These are phyloP conservation scores for Otolemur crassicaudatus DNA, from an alignment of 2,797 vertebrate species.

Conservation along the genomic window DNA sequence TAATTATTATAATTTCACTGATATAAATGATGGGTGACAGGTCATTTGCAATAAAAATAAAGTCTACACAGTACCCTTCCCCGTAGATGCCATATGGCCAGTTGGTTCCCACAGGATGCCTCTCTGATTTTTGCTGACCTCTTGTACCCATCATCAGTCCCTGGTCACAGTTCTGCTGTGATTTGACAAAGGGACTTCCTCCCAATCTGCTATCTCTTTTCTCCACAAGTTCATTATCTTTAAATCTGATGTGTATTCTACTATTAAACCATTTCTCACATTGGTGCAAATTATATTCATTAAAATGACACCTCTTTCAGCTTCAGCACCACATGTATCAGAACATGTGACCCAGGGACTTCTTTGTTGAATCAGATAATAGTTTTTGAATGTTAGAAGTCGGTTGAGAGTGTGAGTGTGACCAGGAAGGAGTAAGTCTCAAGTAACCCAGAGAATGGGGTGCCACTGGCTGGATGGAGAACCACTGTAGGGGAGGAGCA, in stretches of 20 bases:
- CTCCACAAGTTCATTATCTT: background rate
- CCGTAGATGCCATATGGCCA: background rate
- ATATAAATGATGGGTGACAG: background rate
- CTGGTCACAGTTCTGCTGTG: background rate
- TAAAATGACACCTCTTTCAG: conserved; percentile 13
- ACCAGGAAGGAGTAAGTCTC: background rate
- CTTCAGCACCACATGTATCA: background rate
- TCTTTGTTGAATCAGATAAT: conserved; percentile 49
- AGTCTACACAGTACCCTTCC: background rate
- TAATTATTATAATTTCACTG: background rate
- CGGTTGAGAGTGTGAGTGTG: background rate
- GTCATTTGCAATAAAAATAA: background rate
- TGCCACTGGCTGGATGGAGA: background rate
- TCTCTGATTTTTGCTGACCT: background rate
- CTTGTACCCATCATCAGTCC: background rate
- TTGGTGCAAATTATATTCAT: conserved; percentile 35
- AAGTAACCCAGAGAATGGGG: background rate
- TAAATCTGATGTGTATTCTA: background rate
- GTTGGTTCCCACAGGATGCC: background rate
- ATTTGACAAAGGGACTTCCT: conserved; percentile 9
- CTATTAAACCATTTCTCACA: background rate
- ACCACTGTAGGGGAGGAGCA: background rate
- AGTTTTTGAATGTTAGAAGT: conserved; percentile 18
- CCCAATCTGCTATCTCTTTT: background rate
- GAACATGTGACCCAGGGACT: background rate